Evolutionary conservation across 2,888 invertebrate species (phyloP).

Genomic region (Drosophila nr. medialis): DNA sequence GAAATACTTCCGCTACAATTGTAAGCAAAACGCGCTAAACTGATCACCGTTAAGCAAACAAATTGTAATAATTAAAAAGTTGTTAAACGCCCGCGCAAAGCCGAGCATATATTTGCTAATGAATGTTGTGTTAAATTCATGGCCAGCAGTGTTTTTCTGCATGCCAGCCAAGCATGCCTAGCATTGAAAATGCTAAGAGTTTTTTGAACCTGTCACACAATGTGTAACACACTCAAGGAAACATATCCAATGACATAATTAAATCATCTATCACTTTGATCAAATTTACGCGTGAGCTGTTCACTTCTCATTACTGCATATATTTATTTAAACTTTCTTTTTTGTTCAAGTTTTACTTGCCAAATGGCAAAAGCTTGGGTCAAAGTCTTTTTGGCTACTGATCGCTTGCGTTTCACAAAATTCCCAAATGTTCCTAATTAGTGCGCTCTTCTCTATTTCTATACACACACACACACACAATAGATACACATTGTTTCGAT

Average conservation of each 20-base stretch:
- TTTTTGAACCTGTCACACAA: background rate
- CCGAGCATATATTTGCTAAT: background rate
- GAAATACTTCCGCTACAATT: background rate
- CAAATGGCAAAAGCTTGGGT: background rate
- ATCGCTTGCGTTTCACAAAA: constrained; percentile 12
- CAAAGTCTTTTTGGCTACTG: constrained; percentile 21
- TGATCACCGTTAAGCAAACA: background rate
- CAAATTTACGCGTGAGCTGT: too few species aligned
- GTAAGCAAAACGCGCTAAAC: background rate
- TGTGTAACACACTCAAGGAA: background rate
- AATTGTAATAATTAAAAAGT: background rate
- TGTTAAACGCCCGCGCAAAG: background rate
- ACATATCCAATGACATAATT: background rate
- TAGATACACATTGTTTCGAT: background rate
- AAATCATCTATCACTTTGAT: background rate
- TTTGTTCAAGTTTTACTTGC: background rate
- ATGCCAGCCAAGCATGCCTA: background rate
- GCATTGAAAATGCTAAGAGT: background rate
- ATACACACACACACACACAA: background rate
- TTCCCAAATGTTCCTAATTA: constrained; percentile 4
- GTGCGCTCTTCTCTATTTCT: background rate
- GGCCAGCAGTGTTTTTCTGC: constrained; percentile 4
- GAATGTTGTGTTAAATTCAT: background rate
- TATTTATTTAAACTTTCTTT: background rate
- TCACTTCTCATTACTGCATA: background rate